Evolutionary conservation across 2,113 vertebrate species (phyloP).

Genomic region (Xiphophorus couchianus): DNA sequence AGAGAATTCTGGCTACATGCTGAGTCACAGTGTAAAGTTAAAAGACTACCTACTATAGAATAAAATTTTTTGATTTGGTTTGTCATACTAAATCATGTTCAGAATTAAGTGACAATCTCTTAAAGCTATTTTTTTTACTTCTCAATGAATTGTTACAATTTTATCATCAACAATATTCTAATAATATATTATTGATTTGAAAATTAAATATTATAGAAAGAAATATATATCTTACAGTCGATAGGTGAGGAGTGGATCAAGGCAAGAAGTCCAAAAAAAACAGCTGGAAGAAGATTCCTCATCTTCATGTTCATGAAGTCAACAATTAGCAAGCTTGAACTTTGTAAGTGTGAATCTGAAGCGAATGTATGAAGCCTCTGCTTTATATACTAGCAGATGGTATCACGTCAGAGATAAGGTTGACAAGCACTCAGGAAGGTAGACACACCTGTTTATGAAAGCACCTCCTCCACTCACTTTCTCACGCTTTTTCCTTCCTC

Average conservation of each 20-base stretch:
- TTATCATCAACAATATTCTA: background rate
- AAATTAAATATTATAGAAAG: background rate
- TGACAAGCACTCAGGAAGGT: constrained; percentile 26
- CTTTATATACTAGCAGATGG: constrained; percentile 60
- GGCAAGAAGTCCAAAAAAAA: constrained; percentile 58
- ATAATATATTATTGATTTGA: background rate
- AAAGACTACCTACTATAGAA: constrained; percentile 18
- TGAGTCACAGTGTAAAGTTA: constrained; percentile 36
- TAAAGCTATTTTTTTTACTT: background rate
- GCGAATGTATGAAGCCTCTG: constrained; percentile 17
- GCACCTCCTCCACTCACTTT: constrained; percentile 24
- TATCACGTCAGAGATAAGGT: constrained; percentile 23
- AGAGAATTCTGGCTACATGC: constrained; percentile 43
- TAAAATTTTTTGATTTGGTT: background rate
- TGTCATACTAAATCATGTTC: background rate
- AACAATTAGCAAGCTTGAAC: background rate
- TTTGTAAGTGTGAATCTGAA: constrained; percentile 16
- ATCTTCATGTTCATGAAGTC: constrained; percentile 26
- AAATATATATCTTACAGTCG: constrained; percentile 51
- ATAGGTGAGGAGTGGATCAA: constrained; percentile 40
- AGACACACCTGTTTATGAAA: constrained; percentile 55
- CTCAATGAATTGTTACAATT: background rate
- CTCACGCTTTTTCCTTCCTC: constrained; percentile 4
- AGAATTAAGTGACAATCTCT: background rate
- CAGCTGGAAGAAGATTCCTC: constrained; percentile 28